Evolutionary conservation across 1,140 invertebrate genomes (phyloP).

Genomic region (Drosophila bocki): DNA sequence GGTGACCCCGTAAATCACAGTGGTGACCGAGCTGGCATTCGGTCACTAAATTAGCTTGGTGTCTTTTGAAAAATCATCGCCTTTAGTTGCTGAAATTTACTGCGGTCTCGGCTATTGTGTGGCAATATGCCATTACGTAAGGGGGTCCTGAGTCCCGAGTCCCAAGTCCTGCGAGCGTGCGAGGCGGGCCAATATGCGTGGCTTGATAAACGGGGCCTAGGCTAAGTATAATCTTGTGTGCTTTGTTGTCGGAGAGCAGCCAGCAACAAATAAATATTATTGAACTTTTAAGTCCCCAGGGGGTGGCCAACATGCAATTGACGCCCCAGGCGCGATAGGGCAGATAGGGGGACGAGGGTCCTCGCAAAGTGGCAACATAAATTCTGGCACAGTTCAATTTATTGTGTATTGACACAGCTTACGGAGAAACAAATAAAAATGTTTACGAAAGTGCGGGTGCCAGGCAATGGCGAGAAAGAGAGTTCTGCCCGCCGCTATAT

Average conservation of each 20-base stretch:
- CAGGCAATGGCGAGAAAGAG: constrained; percentile 6
- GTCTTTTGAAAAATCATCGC: constrained; percentile 57
- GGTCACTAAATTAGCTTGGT: constrained; percentile 69
- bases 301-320: constrained; percentile 67
- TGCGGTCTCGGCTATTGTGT: constrained; percentile 38
- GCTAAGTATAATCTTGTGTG: constrained; percentile 70
- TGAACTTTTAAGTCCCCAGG: constrained; percentile 79
- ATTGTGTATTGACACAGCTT: constrained; percentile 80
- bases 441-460: constrained; percentile 73
- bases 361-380: constrained; percentile 78
- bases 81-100: constrained; percentile 61
- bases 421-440: constrained; percentile 79
- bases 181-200: constrained; percentile 55
- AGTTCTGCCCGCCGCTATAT: neutral
- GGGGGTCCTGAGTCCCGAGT: constrained; percentile 11
- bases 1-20: constrained; percentile 60
- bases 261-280: constrained; percentile 82
- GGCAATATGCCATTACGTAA: constrained; percentile 38
- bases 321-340: constrained; percentile 21
- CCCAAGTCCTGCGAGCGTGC: neutral
- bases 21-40: constrained; percentile 51
- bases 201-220: constrained; percentile 65
- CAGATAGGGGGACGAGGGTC: constrained; percentile 20
- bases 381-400: constrained; percentile 81
- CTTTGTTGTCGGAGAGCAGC: constrained; percentile 74